Evolutionary conservation across 2,888 invertebrate genomes (phyloP).

Genomic region (Allophyes oxyacanthae): DNA sequence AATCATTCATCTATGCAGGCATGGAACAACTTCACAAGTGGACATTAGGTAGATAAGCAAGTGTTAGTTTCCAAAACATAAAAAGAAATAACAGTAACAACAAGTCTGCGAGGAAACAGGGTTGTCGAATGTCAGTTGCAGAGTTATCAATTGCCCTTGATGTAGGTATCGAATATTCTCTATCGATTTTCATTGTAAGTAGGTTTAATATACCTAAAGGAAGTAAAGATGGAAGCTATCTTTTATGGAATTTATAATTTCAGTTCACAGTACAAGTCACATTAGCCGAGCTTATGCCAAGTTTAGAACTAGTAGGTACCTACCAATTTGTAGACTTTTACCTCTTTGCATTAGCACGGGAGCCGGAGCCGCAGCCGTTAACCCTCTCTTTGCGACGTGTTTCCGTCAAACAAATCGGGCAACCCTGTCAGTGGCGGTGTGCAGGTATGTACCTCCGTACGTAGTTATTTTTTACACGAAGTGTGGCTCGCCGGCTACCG

Average conservation of each 20-base stretch:
- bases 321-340: no score
- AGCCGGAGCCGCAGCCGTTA: constrained; percentile 4
- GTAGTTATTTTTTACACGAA: constrained; percentile 71
- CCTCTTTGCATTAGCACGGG: no score
- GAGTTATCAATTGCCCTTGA: not conserved
- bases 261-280: constrained; percentile 4
- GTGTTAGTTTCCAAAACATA: constrained; percentile 52
- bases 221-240: constrained; percentile 7
- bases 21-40: constrained; percentile 46
- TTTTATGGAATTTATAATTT: constrained; percentile 15
- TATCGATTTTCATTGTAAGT: constrained; percentile 1
- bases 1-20: constrained; percentile 48
- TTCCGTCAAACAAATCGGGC: constrained; percentile 18
- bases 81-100: constrained; percentile 61
- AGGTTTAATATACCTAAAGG: constrained; percentile 4
- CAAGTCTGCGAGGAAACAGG: constrained; percentile 33
- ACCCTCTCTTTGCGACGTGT: constrained; percentile 1
- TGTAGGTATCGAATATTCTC: no score
- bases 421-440: constrained; percentile 43
- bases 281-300: constrained; percentile 14
- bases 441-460: constrained; percentile 42
- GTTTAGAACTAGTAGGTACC: constrained; percentile 2
- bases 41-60: constrained; percentile 42
- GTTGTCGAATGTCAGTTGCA: constrained; percentile 17
- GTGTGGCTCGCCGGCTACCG: constrained; percentile 71